These are phyloP conservation scores for Zenarchopterus dispar DNA, from an alignment of 2,797 vertebrate species.

Conservation along the genomic window DNA sequence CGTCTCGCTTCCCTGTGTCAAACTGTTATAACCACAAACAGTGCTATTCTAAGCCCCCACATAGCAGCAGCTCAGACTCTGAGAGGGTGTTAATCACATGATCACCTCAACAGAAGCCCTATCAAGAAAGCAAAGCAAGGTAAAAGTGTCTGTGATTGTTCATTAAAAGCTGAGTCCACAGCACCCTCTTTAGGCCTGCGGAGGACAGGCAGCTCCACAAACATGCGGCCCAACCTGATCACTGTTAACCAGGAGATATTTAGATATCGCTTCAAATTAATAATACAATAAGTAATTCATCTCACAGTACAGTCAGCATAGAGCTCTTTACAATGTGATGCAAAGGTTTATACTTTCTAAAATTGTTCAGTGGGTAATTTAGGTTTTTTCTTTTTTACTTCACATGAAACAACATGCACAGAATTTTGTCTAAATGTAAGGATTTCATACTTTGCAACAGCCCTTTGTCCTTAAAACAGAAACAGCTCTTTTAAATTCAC, in stretches of 20 bases:
- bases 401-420: background rate
- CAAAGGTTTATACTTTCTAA: background rate
- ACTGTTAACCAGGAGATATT: constrained; percentile 10
- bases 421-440: no score
- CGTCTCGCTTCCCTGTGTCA: constrained; percentile 59
- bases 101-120: constrained; percentile 58
- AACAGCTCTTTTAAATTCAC: background rate
- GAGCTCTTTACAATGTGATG: background rate
- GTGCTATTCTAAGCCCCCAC: constrained; percentile 62
- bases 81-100: constrained; percentile 72
- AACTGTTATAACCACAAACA: constrained; percentile 65
- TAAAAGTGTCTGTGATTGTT: constrained; percentile 62
- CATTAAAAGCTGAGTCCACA: constrained; percentile 80
- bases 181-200: constrained; percentile 81
- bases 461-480: background rate
- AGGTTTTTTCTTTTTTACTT: background rate
- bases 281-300: background rate
- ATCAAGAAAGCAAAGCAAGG: constrained; percentile 46
- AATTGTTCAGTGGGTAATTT: background rate
- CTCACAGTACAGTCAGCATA: background rate
- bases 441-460: no score
- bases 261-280: constrained; percentile 1
- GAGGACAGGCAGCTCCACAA: constrained; percentile 39
- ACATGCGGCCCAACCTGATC: constrained; percentile 39
- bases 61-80: constrained; percentile 58